Evolutionary conservation across 2,113 vertebrate species (phyloP), one percentile per base, ranked within the genome.

Genomic region (Bubo blakistoni): DNA sequence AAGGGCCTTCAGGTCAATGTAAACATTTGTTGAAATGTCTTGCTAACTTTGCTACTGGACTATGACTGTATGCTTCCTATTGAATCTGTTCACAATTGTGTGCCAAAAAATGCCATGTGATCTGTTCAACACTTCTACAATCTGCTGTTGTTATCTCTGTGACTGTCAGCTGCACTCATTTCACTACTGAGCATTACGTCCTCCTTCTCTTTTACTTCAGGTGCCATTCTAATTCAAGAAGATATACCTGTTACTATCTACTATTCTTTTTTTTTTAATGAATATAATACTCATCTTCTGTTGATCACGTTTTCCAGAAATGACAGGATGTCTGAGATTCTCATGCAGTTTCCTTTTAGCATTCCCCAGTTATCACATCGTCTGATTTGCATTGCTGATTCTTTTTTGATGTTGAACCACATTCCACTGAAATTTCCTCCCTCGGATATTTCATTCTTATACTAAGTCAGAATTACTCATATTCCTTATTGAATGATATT

Each of bases 331-430:
- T 95, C 96, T 97, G 79, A 90, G 54, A 65, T 51, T 76, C 70
- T 91, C 26, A 21, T 84, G 61, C 80, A 85, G 73, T 76, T 95
- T 81, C 89, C 58, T 91, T 69, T 94, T 76, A 94, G 69, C 62
- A 36, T 79, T 96, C 58, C 87, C 70, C 57, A 66, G 52, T 94
- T 96, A 94, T 58, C 91, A 89, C 54, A 66, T 85, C 1, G 0
- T 66, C 92, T 96, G 58, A 96, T 96, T 97, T 95, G 88, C 92
- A 94, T 96, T 97, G 95, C 94, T 96, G 95, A 96, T 96, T 93
- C 72, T 74, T 93, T 90, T 95, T 89, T 66, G 78, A 83, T 96
- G 92, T 97, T 95, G 92, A 96, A 91, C 86, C 66, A 92, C 89
- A 85, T 95, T 97, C 66, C 59, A 73, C 81, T 95, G 61, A 94